Conservation (phyloP, 2,113 vertebrate species). For the Pao palembangensis region DNA sequence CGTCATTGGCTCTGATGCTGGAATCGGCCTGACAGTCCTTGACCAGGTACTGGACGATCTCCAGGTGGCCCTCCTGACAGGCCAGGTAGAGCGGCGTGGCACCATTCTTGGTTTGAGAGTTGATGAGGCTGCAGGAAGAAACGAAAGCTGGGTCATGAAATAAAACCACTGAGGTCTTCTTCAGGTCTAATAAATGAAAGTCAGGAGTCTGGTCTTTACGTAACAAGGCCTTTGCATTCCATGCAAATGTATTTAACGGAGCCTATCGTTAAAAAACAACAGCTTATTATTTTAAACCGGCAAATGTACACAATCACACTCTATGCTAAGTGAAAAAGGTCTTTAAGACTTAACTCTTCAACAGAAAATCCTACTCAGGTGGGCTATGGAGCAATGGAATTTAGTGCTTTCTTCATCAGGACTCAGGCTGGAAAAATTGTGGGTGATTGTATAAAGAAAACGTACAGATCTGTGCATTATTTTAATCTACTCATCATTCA, state of each 20-base stretch:
- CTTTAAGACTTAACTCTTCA: not conserved
- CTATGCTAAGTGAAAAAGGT: not conserved
- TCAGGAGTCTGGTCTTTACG: not conserved
- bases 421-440: not conserved
- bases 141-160: not conserved
- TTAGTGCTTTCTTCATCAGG: not conserved
- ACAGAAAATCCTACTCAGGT: not conserved
- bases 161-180: not conserved
- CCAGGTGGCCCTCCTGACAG: constrained; percentile 97
- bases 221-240: not conserved
- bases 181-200: not conserved
- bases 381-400: too few species aligned
- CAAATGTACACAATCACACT: not conserved
- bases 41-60: constrained; percentile 91
- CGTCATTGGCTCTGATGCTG: constrained; percentile 83
- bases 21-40: constrained; percentile 90
- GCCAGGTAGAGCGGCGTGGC: constrained; percentile 98
- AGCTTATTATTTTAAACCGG: not conserved
- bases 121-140: constrained; percentile 78
- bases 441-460: not conserved
- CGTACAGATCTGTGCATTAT: not conserved
- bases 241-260: not conserved
- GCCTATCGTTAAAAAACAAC: not conserved
- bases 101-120: constrained; percentile 94
- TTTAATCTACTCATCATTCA: too few species aligned